Evolutionary conservation across 2,113 vertebrate genomes (phyloP), one percentile per base, ranked within the genome.

Genomic region (Gopherus flavomarginatus): DNA sequence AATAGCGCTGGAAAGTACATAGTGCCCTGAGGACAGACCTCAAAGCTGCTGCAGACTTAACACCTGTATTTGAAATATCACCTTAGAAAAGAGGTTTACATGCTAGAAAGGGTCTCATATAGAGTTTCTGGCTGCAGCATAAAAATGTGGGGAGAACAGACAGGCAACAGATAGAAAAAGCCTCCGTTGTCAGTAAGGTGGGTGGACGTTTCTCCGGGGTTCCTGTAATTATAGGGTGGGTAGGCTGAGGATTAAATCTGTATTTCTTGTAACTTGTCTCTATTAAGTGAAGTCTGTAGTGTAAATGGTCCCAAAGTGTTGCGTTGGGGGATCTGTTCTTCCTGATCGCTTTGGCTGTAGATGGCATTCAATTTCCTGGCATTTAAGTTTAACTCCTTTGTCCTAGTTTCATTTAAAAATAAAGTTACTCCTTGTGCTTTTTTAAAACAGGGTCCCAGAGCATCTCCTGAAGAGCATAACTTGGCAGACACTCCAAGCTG

Each of bases 401-500:
- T 27, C 17, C 62, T 83, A 22, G 11, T 8, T 9, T 22, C 65
- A 72, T 69, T 69, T n/a, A 5, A 38, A 72, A 72, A 72, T 38
- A 22, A 9, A 69, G 10, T 22, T 38, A 38, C 69, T 93, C 53
- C 81, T 62, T 85, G 8, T 96, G 86, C 12, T 35, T 93, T 94
- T 86, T 91, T 87, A 53, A 85, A 93, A 90, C 97, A 99, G 99
- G 7, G 98, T 99, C 75, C 99, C 99, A 1, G 99, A 99, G 94
- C 98, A 98, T 83, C 98, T 99, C 1, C 99, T 99, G 85, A 99
- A 98, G 97, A 99, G 98, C 94, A 99, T 99, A 85, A 99, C 98
- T 83, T 99, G 99, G 99, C 99, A 99, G 97, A 99, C 99, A 2
- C 98, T 99, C 31, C 99, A 99, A 85, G 99, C 99, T 12, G 98